phyloP scores from a whole-genome alignment of 2,797 vertebrate genomes.

The Danio tinwini region DNA sequence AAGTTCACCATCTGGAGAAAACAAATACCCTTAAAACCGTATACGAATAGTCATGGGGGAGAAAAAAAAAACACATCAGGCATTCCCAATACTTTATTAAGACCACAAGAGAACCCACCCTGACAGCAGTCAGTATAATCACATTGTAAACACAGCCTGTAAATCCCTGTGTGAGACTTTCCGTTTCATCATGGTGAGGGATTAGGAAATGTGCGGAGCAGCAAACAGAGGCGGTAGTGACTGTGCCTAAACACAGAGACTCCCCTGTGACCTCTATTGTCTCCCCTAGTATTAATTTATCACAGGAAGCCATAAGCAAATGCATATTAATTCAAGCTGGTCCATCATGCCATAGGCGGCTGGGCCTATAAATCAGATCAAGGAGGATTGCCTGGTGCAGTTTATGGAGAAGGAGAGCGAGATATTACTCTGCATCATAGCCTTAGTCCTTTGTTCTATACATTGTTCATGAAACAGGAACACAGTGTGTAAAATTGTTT shows the following conservation, averaged over 20 bases:
- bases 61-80: slow-evolving; percentile 45
- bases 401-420: slow-evolving; percentile 41
- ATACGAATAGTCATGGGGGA: slow-evolving; percentile 47
- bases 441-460: slow-evolving; percentile 41
- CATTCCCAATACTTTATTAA: slow-evolving; percentile 49
- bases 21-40: slow-evolving; percentile 48
- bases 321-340: slow-evolving; percentile 72
- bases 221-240: slow-evolving; percentile 50
- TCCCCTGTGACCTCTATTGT: slow-evolving; percentile 70
- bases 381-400: slow-evolving; percentile 67
- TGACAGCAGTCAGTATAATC: slow-evolving; percentile 55
- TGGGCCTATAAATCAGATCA: slow-evolving; percentile 73
- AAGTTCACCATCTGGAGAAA: slow-evolving; percentile 49
- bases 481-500: neutral
- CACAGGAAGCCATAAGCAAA: slow-evolving; percentile 64
- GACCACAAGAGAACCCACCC: slow-evolving; percentile 40
- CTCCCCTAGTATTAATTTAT: slow-evolving; percentile 68
- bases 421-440: neutral
- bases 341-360: slow-evolving; percentile 70
- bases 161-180: slow-evolving; percentile 45
- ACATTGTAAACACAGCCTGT: slow-evolving; percentile 59
- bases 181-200: slow-evolving; percentile 51
- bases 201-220: slow-evolving; percentile 43
- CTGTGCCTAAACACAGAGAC: slow-evolving; percentile 51
- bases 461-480: neutral